Conservation (phyloP, 2,888 invertebrate genomes). For the Xanthorhoe spadicearia region DNA sequence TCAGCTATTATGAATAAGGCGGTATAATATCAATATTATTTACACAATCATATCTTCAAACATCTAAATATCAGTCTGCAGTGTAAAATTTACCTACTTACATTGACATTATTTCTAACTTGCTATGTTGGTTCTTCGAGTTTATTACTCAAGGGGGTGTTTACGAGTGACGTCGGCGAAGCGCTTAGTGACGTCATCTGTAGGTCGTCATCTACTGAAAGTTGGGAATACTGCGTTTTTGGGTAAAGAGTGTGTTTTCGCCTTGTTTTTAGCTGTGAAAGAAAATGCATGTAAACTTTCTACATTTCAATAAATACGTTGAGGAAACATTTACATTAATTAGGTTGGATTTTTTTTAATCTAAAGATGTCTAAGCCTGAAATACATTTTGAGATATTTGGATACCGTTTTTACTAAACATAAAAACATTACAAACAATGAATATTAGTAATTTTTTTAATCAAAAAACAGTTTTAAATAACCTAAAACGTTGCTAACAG, state of each 20-base stretch:
- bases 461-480: too few relatives aligned
- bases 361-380: too few relatives aligned
- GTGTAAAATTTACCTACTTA: conserved; percentile 72
- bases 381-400: too few relatives aligned
- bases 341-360: too few relatives aligned
- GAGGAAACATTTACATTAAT: too few relatives aligned
- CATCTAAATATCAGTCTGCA: conserved; percentile 82
- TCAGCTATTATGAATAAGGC: conserved; percentile 5
- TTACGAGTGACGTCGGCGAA: conserved; percentile 46
- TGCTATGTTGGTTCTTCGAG: conserved; percentile 78
- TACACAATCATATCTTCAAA: conserved; percentile 62
- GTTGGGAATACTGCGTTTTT: conserved; percentile 73
- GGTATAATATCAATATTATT: conserved; percentile 51
- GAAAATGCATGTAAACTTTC: conserved; percentile 19
- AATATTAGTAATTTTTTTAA: too few relatives aligned
- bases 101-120: conserved; percentile 63
- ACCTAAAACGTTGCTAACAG: too few relatives aligned
- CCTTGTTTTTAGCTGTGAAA: conserved; percentile 66
- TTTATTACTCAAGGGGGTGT: conserved; percentile 55
- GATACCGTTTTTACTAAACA: too few relatives aligned
- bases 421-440: too few relatives aligned
- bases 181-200: conserved; percentile 67
- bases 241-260: conserved; percentile 66
- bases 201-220: conserved; percentile 75
- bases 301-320: too few relatives aligned